phyloP scores from a whole-genome alignment of 2,113 vertebrate genomes.

The sheep (Ovis aries) region ARS-UI_Ramb_v3.0 NC_056076.1:4014001-4014500 shows the following conservation, averaged over 20 bases:
- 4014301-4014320: not conserved
- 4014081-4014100: not conserved
- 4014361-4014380: not conserved
- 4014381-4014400: not conserved
- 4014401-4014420: not conserved
- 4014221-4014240: not conserved
- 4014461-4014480: not conserved
- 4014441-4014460: not conserved
- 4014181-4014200: fast-evolving
- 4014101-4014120: not conserved
- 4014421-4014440: not conserved
- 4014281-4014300: not conserved
- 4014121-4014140: not conserved
- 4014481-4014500: not conserved
- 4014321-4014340: not conserved
- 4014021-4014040: not conserved
- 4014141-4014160: not conserved
- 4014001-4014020: not conserved
- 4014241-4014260: not conserved
- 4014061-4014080: not conserved
- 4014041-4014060: not conserved
- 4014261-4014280: not conserved
- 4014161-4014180: not conserved
- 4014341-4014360: not conserved
- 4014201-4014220: not conserved